These are phyloP conservation scores for Spea bombifrons DNA, from an alignment of 2,113 vertebrate species.

Conservation along the genomic window DNA sequence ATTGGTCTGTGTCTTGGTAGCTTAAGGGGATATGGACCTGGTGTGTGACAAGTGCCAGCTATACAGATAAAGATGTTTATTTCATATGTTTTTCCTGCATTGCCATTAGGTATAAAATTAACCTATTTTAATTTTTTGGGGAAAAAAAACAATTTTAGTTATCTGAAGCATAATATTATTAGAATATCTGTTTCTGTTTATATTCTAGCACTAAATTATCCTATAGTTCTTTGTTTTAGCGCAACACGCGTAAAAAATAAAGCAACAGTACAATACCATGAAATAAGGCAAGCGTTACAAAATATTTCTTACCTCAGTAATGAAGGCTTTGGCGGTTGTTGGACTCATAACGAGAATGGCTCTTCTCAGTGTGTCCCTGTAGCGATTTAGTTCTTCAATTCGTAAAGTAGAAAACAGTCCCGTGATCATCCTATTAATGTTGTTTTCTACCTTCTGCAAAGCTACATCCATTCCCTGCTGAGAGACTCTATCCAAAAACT, in stretches of 20 bases:
- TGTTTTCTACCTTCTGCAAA: constrained; percentile 97
- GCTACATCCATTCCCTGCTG: constrained; percentile 98
- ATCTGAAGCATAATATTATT: not conserved
- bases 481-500: constrained; percentile 93
- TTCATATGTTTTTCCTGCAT: not conserved
- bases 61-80: too few species aligned
- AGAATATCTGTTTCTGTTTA: constrained; percentile 8
- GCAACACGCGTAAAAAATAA: constrained; percentile 22
- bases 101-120: not conserved
- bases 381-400: constrained; percentile 93
- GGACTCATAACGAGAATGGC: constrained; percentile 96
- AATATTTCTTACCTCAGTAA: constrained; percentile 81
- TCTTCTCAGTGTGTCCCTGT: constrained; percentile 87
- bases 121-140: too few species aligned
- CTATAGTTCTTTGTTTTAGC: not conserved
- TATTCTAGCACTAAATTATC: not conserved
- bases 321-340: constrained; percentile 89
- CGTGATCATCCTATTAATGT: constrained; percentile 98
- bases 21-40: too few species aligned
- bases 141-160: not conserved
- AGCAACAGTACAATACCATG: not conserved
- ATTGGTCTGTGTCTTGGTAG: too few species aligned
- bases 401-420: constrained; percentile 92
- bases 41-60: too few species aligned
- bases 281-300: not conserved